Conservation (phyloP, 2,888 invertebrate species). For the Cordilura impudica region DNA sequence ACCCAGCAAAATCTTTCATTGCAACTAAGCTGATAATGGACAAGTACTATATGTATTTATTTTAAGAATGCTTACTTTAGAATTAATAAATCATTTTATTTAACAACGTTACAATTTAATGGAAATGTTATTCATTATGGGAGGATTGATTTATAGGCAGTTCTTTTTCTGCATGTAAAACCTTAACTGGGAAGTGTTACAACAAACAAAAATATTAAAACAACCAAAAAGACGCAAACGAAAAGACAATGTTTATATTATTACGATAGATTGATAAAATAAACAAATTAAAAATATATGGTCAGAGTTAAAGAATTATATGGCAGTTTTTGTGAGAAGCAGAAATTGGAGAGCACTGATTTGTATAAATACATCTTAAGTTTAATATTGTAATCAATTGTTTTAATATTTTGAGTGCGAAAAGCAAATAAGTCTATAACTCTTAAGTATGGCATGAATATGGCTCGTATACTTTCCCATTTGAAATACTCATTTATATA, state of each 20-base stretch:
- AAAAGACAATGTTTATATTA: background rate
- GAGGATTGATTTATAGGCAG: too few relatives aligned
- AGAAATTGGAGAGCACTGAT: background rate
- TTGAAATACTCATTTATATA: conserved; percentile 13
- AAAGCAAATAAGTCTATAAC: too few relatives aligned
- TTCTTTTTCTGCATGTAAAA: background rate
- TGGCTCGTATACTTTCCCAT: background rate
- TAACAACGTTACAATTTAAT: too few relatives aligned
- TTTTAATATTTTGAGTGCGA: too few relatives aligned
- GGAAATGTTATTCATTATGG: too few relatives aligned
- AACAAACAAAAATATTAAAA: background rate
- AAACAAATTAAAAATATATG: background rate
- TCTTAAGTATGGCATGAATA: background rate
- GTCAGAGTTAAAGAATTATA: background rate
- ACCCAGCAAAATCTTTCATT: too few relatives aligned
- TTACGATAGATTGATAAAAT: background rate
- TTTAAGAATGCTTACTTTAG: too few relatives aligned
- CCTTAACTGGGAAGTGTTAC: background rate
- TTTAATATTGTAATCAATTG: too few relatives aligned
- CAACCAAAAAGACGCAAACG: background rate
- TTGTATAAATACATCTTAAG: too few relatives aligned
- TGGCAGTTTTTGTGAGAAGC: background rate
- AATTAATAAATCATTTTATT: too few relatives aligned
- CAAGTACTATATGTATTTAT: too few relatives aligned
- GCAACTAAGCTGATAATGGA: too few relatives aligned